Base-by-base conservation (phyloP, 2,888 invertebrate genomes). In the Aphidius colemani region DNA sequence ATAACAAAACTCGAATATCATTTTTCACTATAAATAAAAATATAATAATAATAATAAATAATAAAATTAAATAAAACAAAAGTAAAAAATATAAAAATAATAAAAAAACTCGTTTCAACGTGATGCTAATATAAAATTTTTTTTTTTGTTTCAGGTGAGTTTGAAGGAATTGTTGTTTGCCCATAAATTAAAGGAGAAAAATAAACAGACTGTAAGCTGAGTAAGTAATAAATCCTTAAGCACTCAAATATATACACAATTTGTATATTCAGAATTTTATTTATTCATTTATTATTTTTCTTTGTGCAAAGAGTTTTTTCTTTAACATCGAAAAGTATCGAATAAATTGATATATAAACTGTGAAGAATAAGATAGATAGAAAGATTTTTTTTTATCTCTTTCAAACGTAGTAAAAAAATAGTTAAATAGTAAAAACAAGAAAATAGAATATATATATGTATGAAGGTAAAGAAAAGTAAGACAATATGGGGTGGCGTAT, bases 1-100 rank as follows among this genome's bases (percentile, higher is more conserved):
- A n/a, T 57, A 40, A 46, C 46, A 57, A 57, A 57, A 57, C 57
- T 57, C 9, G 39, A 57, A 57, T 57, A 57, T 46, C 45, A 57
- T 57, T 57, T 57, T 57, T 39, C 39, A 46, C 44, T 46, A 11
- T 13, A 11, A 11, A 18, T 13, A 43, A 11, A 13, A 18, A 30
- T n/a, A 30, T 30, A 44, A 10, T 7, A 13, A 44, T 44, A 4
- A 51, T 9, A 6, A 45, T 44, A 45, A 60, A 9, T 7, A 50
- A 51, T 45, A 49, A 46, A 39, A 10, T 13, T 40, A 10, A 46
- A 11, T 11, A 61, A 55, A 40, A 55, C 46, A 45, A 44, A 61
- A 9, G 40, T 30, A 41, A 44, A 46, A 39, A n/a, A 45, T 9
- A 44, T 9, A 30, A 30, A 30, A 49, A 43, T 13, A 59, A 49